Evolutionary conservation across 53 echinoderm and acorn worm genomes (phyloP).

Genomic region (Echinarachnius parma): DNA sequence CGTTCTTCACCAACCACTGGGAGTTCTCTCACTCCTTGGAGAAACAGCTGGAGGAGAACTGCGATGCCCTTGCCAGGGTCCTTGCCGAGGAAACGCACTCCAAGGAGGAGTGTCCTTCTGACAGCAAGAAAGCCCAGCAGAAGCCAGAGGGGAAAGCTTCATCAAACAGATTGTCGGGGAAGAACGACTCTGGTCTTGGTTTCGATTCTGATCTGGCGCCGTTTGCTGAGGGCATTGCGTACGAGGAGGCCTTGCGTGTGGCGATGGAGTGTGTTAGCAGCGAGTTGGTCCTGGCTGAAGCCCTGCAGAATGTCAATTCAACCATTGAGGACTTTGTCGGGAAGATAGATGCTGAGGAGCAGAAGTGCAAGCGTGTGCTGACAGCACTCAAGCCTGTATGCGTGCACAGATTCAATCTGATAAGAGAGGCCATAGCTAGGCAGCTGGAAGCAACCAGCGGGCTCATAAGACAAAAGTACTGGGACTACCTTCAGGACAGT

Average conservation of each 20-base stretch:
- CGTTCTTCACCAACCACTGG: slow-evolving; percentile 40
- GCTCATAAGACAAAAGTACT: slow-evolving; percentile 44
- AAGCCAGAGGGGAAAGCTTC: slow-evolving; percentile 4
- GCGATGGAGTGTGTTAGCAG: slow-evolving; percentile 67
- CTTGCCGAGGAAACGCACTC: slow-evolving; percentile 30
- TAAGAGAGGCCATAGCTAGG: slow-evolving; percentile 35
- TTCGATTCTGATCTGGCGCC: slow-evolving; percentile 61
- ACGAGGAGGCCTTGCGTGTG: slow-evolving; percentile 68
- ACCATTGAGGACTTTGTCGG: slow-evolving; percentile 56
- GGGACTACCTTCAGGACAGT: slow-evolving; percentile 39
- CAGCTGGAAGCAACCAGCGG: slow-evolving; percentile 47
- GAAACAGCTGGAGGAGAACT: slow-evolving; percentile 27
- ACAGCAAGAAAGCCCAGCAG: neutral
- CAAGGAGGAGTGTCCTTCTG: slow-evolving; percentile 22
- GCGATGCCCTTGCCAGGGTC: slow-evolving; percentile 25
- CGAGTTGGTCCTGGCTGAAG: slow-evolving; percentile 74
- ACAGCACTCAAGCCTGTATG: slow-evolving; percentile 44
- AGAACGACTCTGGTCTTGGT: slow-evolving; percentile 39
- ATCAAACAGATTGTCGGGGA: slow-evolving; percentile 2
- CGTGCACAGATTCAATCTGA: slow-evolving; percentile 44
- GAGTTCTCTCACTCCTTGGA: slow-evolving; percentile 37
- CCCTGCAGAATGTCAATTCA: slow-evolving; percentile 60
- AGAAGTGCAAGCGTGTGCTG: slow-evolving; percentile 60
- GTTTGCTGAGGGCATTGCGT: slow-evolving; percentile 67
- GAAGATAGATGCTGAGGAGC: slow-evolving; percentile 56